Evolutionary conservation across 2,797 vertebrate genomes (phyloP).

Genomic region (Dipus sagitta): DNA sequence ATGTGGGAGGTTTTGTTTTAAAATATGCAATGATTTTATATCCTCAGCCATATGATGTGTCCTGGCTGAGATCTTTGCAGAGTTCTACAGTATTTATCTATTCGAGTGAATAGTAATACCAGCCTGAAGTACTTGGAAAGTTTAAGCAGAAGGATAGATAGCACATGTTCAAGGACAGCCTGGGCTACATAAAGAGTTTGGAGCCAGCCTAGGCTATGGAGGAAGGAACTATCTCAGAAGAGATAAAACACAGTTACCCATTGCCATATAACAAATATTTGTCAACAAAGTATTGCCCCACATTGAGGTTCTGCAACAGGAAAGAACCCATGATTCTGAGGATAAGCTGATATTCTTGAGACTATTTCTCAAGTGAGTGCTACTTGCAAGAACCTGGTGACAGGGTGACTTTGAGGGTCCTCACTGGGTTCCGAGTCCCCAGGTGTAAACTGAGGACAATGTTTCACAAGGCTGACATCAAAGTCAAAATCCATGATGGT

Average conservation of each 20-base stretch:
- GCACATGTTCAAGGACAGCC: neutral
- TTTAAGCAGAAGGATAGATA: neutral
- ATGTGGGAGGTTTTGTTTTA: neutral
- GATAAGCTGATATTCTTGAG: neutral
- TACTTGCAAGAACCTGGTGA: neutral
- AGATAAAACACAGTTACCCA: neutral
- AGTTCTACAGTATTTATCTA: neutral
- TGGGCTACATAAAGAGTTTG: neutral
- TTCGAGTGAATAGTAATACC: accelerated
- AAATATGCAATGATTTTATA: neutral
- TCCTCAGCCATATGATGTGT: conserved; percentile 40
- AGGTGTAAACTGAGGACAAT: neutral
- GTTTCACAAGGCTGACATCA: neutral
- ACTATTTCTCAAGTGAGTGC: neutral
- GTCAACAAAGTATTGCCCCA: neutral
- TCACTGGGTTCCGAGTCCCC: neutral
- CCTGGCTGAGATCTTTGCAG: conserved; percentile 48
- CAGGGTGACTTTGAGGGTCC: neutral
- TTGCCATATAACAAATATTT: neutral
- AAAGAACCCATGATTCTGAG: neutral
- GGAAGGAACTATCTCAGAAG: neutral
- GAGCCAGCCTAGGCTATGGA: neutral
- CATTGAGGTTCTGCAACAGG: conserved; percentile 26
- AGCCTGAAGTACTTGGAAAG: neutral
- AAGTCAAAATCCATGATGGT: neutral